These are phyloP conservation scores for Cantharis rufa DNA, from an alignment of 2,888 invertebrate species.

Conservation along the genomic window DNA sequence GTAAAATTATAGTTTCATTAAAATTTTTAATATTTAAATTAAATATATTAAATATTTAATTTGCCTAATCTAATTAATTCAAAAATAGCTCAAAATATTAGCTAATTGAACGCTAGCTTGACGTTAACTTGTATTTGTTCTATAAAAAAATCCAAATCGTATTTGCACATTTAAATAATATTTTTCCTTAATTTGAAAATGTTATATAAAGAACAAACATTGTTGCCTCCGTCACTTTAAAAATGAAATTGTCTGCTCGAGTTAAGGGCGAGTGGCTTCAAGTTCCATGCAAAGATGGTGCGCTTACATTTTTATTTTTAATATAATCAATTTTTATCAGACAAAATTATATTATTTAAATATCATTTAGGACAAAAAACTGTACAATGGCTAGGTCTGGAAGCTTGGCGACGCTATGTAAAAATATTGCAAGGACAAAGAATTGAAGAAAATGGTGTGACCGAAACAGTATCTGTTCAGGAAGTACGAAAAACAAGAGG, in stretches of 20 bases:
- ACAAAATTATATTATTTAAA: neutral
- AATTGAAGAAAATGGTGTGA: constrained; percentile 34
- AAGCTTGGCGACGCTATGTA: constrained; percentile 56
- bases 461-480: constrained; percentile 43
- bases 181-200: neutral
- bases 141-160: neutral
- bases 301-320: constrained; percentile 26
- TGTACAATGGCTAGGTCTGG: constrained; percentile 60
- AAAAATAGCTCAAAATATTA: neutral
- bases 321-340: neutral
- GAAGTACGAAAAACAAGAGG: constrained; percentile 63
- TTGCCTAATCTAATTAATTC: neutral
- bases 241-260: constrained; percentile 61
- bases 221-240: neutral
- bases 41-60: neutral
- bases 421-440: constrained; percentile 44
- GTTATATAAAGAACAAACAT: neutral
- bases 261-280: constrained; percentile 64
- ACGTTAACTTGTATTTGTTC: neutral
- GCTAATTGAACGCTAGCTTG: neutral
- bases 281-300: constrained; percentile 60
- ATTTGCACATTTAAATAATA: neutral
- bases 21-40: neutral
- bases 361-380: constrained; percentile 47
- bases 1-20: neutral